Evolutionary conservation across 2,888 invertebrate species (phyloP).

Genomic region (Leptura quadrifasciata): DNA sequence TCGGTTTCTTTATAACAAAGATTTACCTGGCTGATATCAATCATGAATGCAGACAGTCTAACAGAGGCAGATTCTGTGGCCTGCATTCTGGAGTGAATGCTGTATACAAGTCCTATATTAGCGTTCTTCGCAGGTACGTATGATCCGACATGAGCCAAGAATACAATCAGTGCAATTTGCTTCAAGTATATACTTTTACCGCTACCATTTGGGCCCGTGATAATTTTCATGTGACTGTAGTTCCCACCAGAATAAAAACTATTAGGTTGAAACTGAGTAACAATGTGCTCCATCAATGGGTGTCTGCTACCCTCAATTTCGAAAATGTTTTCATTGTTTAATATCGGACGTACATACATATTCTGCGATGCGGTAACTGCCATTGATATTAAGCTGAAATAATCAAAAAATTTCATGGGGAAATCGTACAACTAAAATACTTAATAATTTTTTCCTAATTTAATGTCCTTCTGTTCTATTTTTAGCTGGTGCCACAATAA

Average conservation of each 20-base stretch:
- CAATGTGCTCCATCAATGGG: conserved; percentile 82
- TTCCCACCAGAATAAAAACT: conserved; percentile 78
- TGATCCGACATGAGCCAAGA: conserved; percentile 91
- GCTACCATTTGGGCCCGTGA: conserved; percentile 93
- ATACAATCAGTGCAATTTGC: conserved; percentile 86
- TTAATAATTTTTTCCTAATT: too few relatives aligned
- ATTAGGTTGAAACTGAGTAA: conserved; percentile 84
- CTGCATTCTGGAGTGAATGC: conserved; percentile 86
- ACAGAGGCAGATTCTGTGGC: conserved; percentile 85
- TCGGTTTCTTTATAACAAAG: too few relatives aligned
- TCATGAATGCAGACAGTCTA: conserved; percentile 90
- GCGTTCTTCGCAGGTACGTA: conserved; percentile 90
- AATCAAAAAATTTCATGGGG: neutral
- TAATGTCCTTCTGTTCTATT: too few relatives aligned
- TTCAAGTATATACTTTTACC: conserved; percentile 96
- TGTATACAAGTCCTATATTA: conserved; percentile 82
- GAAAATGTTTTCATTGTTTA: conserved; percentile 68
- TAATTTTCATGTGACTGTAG: conserved; percentile 81
- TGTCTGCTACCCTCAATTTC: conserved; percentile 78
- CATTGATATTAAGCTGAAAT: conserved; percentile 71
- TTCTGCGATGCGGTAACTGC: conserved; percentile 69
- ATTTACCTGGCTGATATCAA: conserved; percentile 87
- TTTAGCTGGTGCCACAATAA: too few relatives aligned
- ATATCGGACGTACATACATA: conserved; percentile 68
- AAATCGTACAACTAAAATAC: neutral